Evolutionary conservation across 2,113 vertebrate genomes (phyloP).

Genomic region (Spheniscus mendiculus): DNA sequence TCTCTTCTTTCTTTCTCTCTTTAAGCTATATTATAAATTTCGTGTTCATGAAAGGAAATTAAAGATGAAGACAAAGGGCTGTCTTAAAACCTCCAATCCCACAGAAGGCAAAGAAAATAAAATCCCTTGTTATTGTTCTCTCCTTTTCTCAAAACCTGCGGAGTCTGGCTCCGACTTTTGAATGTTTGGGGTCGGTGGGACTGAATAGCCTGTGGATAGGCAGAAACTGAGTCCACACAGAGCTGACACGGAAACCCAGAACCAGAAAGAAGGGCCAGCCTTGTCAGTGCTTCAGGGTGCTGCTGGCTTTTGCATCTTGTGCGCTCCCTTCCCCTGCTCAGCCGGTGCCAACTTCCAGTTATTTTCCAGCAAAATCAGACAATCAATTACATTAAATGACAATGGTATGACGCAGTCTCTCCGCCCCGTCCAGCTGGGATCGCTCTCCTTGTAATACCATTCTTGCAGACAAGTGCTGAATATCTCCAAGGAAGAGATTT

Average conservation of each 20-base stretch:
- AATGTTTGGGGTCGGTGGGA: not conserved
- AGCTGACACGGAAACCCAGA: not conserved
- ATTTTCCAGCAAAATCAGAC: not conserved
- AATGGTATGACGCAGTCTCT: fast-evolving
- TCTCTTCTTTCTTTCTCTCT: not conserved
- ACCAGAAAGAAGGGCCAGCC: not conserved
- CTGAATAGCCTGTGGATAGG: not conserved
- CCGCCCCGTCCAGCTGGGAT: fast-evolving
- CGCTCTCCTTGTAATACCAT: not conserved
- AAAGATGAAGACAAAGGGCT: not conserved
- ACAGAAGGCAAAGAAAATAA: not conserved
- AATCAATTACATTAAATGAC: fast-evolving
- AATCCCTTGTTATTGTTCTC: not conserved
- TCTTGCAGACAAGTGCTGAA: not conserved
- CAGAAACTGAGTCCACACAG: not conserved
- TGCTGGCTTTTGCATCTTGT: not conserved
- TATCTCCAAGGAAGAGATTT: not conserved
- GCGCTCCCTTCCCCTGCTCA: not conserved
- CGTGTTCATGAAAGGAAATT: not conserved
- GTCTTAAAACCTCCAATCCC: not conserved
- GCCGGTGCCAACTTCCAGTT: not conserved
- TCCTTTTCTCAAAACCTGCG: not conserved
- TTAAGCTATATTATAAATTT: not conserved
- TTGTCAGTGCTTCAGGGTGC: not conserved
- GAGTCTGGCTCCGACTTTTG: fast-evolving